phyloP scores from a whole-genome alignment of 2,797 vertebrate genomes.

The Arctocebus calabarensis region DNA sequence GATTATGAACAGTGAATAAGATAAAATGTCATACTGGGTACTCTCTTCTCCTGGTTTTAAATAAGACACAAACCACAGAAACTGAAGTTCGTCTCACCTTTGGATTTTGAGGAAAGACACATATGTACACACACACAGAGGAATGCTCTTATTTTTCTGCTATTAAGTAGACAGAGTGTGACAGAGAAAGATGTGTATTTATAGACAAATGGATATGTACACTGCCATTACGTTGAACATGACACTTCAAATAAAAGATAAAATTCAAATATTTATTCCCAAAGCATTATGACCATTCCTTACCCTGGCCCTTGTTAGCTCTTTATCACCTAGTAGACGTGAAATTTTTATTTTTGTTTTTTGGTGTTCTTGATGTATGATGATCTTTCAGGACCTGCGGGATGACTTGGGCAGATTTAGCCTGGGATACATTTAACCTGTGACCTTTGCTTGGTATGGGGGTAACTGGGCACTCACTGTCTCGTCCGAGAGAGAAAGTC shows the following conservation, averaged over 20 bases:
- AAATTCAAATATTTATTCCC: background rate
- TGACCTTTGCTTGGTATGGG: background rate
- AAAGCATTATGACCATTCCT: fast-evolving
- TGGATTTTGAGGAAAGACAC: background rate
- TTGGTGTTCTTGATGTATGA: background rate
- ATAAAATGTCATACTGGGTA: background rate
- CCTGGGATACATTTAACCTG: background rate
- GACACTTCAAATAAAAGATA: background rate
- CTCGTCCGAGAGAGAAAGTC: fast-evolving
- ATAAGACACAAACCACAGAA: background rate
- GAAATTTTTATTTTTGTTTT: background rate
- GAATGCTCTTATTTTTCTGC: constrained; percentile 32
- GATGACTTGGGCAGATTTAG: background rate
- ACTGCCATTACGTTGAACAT: background rate
- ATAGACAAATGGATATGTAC: background rate
- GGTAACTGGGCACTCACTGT: fast-evolving
- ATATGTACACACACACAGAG: background rate
- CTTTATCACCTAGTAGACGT: background rate
- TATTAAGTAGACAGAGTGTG: background rate
- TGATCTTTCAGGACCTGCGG: background rate
- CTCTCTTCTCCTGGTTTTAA: background rate
- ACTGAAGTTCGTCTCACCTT: background rate
- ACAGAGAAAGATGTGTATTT: background rate
- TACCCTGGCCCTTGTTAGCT: no score
- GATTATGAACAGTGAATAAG: background rate